Percentiles rank a stretch among this genome's conserved stretches.
These are phyloP conservation scores for Drosophila neocordata DNA, from an alignment of 1,140 invertebrate genomes.

Conservation along the genomic window DNA sequence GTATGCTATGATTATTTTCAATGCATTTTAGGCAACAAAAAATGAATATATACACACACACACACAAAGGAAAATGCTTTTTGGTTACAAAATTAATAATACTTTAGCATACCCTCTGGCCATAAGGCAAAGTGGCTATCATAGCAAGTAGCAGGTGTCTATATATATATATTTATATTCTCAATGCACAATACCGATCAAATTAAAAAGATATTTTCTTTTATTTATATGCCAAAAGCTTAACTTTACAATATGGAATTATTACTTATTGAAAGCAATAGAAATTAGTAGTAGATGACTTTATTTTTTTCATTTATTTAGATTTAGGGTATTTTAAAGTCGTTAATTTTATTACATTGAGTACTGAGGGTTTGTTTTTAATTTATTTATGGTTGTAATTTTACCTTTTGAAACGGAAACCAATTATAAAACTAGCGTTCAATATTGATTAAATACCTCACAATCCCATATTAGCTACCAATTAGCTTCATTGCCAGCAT, in stretches of 20 bases:
- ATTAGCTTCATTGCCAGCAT: conserved; percentile 14
- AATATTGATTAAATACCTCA: conserved; percentile 18
- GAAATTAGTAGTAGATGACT: too few relatives aligned
- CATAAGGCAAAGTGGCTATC: too few relatives aligned
- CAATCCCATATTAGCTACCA: conserved; percentile 6
- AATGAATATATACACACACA: not conserved
- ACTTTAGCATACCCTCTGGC: not conserved
- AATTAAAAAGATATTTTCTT: too few relatives aligned
- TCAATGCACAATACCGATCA: too few relatives aligned
- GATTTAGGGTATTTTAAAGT: not conserved
- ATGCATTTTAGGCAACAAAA: not conserved
- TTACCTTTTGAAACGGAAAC: conserved; percentile 14
- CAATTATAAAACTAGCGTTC: conserved; percentile 13
- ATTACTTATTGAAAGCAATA: too few relatives aligned
- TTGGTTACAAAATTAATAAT: not conserved
- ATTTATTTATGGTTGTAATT: conserved; percentile 12
- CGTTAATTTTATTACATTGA: not conserved
- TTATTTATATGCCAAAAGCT: too few relatives aligned
- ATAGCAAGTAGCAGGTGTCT: too few relatives aligned
- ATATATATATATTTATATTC: too few relatives aligned
- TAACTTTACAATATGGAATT: too few relatives aligned
- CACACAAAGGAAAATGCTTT: not conserved
- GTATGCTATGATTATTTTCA: conserved; percentile 1
- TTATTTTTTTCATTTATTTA: too few relatives aligned
- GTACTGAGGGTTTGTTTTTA: not conserved